Conservation (phyloP, 1,140 invertebrate species). For the Achroia grisella region DNA sequence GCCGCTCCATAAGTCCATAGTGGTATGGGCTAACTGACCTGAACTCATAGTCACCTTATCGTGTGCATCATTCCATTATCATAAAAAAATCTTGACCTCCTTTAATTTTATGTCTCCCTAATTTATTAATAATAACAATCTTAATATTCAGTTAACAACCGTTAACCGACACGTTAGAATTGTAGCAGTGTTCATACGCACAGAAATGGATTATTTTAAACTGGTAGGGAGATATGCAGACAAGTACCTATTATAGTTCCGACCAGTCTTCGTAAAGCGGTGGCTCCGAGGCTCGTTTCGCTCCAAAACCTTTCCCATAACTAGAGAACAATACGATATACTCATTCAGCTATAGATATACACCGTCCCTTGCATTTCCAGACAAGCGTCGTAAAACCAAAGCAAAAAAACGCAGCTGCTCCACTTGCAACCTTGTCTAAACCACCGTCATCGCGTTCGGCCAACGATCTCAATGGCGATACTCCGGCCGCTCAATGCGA, state of each 20-base stretch:
- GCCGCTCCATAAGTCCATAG: no score
- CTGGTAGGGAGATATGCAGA: no score
- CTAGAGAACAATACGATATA: constrained; percentile 45
- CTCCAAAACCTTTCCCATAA: constrained; percentile 17
- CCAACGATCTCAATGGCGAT: constrained; percentile 24
- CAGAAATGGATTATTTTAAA: no score
- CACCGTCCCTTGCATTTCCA: constrained; percentile 45
- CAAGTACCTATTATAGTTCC: constrained; percentile 9
- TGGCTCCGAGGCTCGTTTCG: constrained; percentile 5
- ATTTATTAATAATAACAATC: no score
- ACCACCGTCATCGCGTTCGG: constrained; percentile 24
- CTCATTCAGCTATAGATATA: constrained; percentile 21
- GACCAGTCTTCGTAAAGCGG: background rate
- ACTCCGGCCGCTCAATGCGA: constrained; percentile 31
- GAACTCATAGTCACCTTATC: no score
- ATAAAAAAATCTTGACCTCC: no score
- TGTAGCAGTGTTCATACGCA: no score
- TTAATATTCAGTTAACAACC: no score
- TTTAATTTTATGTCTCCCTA: no score
- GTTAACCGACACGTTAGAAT: no score
- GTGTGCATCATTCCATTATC: no score
- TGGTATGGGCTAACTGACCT: no score
- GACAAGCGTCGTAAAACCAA: constrained; percentile 40
- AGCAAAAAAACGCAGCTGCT: constrained; percentile 49
- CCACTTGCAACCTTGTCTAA: constrained; percentile 55